phyloP scores from a whole-genome alignment of 2,888 invertebrate genomes.

The Andrena hattorfiana region DNA sequence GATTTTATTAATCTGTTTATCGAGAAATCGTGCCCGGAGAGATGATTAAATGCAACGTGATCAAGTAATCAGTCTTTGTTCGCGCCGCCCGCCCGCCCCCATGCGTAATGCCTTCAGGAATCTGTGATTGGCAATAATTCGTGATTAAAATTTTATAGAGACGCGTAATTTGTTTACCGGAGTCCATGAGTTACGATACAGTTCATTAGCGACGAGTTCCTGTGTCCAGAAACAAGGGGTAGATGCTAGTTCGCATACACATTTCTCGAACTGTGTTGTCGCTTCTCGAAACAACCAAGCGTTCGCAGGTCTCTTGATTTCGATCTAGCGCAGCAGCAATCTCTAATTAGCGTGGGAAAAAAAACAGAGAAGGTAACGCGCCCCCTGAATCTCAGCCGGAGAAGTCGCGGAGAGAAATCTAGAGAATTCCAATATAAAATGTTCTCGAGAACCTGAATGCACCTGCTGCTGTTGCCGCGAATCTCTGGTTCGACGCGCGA shows the following conservation, averaged over 20 bases:
- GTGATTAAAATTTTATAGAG: background rate
- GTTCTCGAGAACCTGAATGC: constrained; percentile 53
- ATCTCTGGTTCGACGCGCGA: constrained; percentile 40
- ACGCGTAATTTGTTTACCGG: background rate
- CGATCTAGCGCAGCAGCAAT: constrained; percentile 26
- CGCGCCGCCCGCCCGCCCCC: background rate
- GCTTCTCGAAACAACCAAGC: background rate
- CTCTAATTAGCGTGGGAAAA: constrained; percentile 1
- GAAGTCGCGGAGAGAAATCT: constrained; percentile 66
- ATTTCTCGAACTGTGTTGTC: background rate
- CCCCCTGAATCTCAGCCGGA: constrained; percentile 38
- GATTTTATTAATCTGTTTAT: constrained; percentile 44
- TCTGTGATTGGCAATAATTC: background rate
- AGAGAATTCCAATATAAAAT: constrained; percentile 73
- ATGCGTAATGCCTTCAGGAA: background rate
- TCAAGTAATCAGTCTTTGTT: background rate
- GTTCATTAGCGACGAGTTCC: too few relatives aligned
- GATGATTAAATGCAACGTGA: constrained; percentile 12
- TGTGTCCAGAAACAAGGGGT: too few relatives aligned
- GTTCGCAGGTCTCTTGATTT: constrained; percentile 3
- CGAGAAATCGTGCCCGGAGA: background rate
- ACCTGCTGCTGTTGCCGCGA: constrained; percentile 53
- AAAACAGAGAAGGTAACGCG: constrained; percentile 32
- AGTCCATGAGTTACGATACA: too few relatives aligned
- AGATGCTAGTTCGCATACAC: background rate